Conservation (phyloP, 2,113 vertebrate species). For the Ceyx melanurus region DNA sequence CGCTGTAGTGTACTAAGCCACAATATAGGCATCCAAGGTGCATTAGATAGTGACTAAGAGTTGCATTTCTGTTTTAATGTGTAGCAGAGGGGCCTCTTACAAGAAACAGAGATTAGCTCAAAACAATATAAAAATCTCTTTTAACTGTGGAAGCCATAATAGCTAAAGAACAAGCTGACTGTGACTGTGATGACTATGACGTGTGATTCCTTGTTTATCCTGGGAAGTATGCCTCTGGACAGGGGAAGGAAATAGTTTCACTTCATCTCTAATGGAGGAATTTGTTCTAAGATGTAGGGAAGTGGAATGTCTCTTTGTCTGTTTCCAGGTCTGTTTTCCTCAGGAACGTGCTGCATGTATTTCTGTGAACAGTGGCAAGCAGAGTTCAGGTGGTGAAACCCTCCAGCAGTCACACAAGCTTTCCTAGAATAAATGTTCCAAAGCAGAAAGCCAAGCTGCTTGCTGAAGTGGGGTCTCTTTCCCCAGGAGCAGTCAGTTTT, state of each 20-base stretch:
- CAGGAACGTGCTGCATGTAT: neutral
- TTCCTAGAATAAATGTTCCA: neutral
- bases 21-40: neutral
- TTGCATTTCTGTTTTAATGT: neutral
- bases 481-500: neutral
- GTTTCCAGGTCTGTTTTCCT: neutral
- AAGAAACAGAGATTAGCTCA: neutral
- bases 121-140: neutral
- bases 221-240: neutral
- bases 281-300: neutral
- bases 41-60: neutral
- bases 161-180: neutral
- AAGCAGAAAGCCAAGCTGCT: neutral
- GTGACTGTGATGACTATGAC: neutral
- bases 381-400: neutral
- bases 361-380: neutral
- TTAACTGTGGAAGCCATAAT: neutral
- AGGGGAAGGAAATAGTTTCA: neutral
- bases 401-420: neutral
- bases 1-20: neutral
- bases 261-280: neutral
- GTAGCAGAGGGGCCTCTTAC: neutral
- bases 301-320: neutral
- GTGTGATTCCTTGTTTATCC: neutral
- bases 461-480: neutral